phyloP scores from a whole-genome alignment of 2,888 invertebrate species.

The Cartodere bifasciata region DNA sequence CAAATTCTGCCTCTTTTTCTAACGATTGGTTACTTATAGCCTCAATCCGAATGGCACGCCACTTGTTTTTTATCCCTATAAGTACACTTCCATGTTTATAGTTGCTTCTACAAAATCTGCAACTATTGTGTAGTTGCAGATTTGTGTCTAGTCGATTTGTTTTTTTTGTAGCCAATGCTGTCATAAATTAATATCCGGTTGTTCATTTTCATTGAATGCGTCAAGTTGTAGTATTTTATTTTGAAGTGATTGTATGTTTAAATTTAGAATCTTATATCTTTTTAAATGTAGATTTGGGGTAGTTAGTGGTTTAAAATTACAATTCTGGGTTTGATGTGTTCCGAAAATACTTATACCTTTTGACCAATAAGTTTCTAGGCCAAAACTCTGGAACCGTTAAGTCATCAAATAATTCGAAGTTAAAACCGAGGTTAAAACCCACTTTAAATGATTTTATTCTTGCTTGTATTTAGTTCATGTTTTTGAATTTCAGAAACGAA shows the following conservation, averaged over 20 bases:
- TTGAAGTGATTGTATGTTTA: background rate
- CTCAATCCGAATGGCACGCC: no score
- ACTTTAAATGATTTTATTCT: no score
- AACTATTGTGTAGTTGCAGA: no score
- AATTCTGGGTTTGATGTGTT: background rate
- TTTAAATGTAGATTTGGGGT: no score
- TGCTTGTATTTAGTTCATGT: no score
- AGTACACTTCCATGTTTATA: background rate
- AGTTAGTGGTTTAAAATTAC: background rate
- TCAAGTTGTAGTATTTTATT: background rate
- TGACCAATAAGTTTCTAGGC: no score
- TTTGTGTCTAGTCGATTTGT: no score
- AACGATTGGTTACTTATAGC: no score
- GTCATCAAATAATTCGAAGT: background rate
- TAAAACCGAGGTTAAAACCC: background rate
- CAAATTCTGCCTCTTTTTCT: conserved; percentile 1
- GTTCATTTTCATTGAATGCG: background rate
- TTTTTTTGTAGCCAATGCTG: no score
- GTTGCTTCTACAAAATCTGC: background rate
- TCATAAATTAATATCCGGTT: background rate
- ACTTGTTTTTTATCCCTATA: background rate
- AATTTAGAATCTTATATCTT: background rate
- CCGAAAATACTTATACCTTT: no score
- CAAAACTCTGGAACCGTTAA: no score
- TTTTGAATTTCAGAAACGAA: no score